Percentiles rank a stretch among this genome's conserved stretches.
Evolutionary conservation across 35 echinoderm and acorn worm species (phyloP).

Genomic region (Apostichopus parvimensis): DNA sequence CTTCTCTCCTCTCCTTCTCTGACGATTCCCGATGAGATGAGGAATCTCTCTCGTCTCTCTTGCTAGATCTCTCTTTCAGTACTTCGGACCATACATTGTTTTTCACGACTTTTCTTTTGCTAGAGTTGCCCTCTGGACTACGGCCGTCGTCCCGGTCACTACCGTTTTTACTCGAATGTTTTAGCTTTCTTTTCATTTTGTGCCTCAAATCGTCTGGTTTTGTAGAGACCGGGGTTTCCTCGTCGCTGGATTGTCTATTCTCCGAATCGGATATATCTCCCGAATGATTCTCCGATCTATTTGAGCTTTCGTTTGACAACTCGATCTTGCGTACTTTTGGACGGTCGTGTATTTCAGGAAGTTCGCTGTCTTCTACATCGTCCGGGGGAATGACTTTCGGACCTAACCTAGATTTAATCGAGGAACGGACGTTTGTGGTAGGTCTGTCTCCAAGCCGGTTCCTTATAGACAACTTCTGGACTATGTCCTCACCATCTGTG

Average conservation of each 20-base stretch:
- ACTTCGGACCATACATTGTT: slow-evolving; percentile 47
- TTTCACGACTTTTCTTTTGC: slow-evolving; percentile 28
- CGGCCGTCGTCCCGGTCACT: background rate
- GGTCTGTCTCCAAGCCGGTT: slow-evolving; percentile 18
- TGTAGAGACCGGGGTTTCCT: background rate
- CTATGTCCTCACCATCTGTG: slow-evolving; percentile 8
- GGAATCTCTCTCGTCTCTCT: background rate
- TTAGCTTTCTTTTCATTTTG: slow-evolving; percentile 43
- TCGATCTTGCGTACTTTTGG: slow-evolving; percentile 27
- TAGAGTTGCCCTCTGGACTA: background rate
- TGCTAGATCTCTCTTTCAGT: slow-evolving; percentile 25
- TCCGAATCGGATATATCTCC: background rate
- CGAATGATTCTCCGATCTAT: background rate
- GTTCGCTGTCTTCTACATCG: background rate
- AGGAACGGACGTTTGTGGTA: slow-evolving; percentile 1
- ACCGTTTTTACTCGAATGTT: background rate
- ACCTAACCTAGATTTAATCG: slow-evolving; percentile 35
- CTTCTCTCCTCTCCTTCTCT: background rate
- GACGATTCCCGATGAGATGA: background rate
- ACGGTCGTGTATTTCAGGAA: slow-evolving; percentile 1
- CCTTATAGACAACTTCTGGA: slow-evolving; percentile 9
- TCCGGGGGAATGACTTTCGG: slow-evolving; percentile 7
- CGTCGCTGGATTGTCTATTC: no score
- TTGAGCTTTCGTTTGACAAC: background rate
- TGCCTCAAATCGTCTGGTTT: slow-evolving; percentile 52